A percentile compares a stretch with the other conserved stretches of the same genome.
These are phyloP conservation scores for Probosciger aterrimus DNA, from an alignment of 2,113 vertebrate genomes.

Conservation along the genomic window DNA sequence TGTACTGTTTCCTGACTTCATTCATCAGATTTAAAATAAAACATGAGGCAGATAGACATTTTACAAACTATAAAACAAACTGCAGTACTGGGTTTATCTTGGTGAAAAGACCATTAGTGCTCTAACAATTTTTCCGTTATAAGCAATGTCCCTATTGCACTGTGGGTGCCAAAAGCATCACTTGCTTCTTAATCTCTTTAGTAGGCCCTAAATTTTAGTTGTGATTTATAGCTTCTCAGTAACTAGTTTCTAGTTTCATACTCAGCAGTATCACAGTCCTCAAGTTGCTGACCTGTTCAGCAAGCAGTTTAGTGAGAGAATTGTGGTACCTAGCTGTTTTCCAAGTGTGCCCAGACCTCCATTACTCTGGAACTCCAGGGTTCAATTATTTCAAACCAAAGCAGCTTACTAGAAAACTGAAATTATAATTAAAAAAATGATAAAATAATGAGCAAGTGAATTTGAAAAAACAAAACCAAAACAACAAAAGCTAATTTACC, in stretches of 20 bases:
- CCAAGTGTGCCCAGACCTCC: neutral
- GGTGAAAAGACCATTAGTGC: neutral
- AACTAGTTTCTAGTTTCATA: constrained; percentile 14
- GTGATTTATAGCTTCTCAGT: constrained; percentile 33
- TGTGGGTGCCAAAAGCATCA: neutral
- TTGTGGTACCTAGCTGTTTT: constrained; percentile 52
- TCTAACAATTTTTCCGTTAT: constrained; percentile 40
- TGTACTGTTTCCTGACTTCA: neutral
- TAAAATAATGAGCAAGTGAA: neutral
- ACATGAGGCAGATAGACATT: constrained; percentile 2
- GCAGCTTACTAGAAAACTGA: constrained; percentile 71
- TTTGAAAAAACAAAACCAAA: neutral
- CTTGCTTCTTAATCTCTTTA: constrained; percentile 32
- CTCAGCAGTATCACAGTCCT: constrained; percentile 27
- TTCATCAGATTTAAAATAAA: constrained; percentile 23
- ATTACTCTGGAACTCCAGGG: constrained; percentile 63
- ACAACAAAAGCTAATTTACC: neutral
- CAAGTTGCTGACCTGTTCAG: constrained; percentile 41
- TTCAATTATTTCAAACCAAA: constrained; percentile 71
- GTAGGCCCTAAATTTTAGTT: constrained; percentile 7
- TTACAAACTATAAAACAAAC: constrained; percentile 11
- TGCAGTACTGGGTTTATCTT: neutral
- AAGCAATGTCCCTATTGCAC: neutral
- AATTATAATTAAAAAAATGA: constrained; percentile 69
- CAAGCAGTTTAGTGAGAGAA: constrained; percentile 8